Evolutionary conservation across 2,888 invertebrate species (phyloP).

Genomic region (Drosophila barbarae): DNA sequence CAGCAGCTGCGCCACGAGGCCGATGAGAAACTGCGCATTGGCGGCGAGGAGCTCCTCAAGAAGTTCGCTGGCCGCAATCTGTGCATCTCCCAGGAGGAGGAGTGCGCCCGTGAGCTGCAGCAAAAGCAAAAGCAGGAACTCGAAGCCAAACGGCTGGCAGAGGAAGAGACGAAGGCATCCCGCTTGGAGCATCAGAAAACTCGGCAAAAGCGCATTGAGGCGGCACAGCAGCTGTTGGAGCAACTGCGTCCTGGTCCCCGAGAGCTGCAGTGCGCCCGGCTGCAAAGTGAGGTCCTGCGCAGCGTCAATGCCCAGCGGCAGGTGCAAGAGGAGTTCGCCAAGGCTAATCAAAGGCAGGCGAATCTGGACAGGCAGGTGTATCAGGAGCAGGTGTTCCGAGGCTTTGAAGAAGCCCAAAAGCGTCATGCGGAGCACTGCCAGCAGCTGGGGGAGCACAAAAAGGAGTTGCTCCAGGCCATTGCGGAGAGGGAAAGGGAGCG

Average conservation of each 20-base stretch:
- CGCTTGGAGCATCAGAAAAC: constrained; percentile 75
- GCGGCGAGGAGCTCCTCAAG: constrained; percentile 54
- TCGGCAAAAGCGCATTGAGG: constrained; percentile 69
- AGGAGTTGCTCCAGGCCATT: constrained; percentile 69
- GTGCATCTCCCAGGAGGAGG: constrained; percentile 47
- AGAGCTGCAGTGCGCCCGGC: constrained; percentile 76
- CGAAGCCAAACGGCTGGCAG: constrained; percentile 26
- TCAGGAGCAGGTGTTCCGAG: constrained; percentile 76
- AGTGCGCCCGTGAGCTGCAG: constrained; percentile 47
- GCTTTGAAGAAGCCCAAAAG: constrained; percentile 76
- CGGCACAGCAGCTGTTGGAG: constrained; percentile 74
- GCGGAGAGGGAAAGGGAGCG: constrained; percentile 68
- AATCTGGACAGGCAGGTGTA: constrained; percentile 73
- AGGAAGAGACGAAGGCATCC: constrained; percentile 66
- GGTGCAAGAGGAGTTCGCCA: constrained; percentile 69
- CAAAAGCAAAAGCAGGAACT: constrained; percentile 24
- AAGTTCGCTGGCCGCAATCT: constrained; percentile 53
- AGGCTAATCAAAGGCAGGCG: constrained; percentile 62
- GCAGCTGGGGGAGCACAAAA: constrained; percentile 69
- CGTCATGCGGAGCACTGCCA: constrained; percentile 69
- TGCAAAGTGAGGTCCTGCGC: constrained; percentile 77
- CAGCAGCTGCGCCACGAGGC: constrained; percentile 43
- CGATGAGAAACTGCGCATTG: constrained; percentile 47
- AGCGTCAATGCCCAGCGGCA: constrained; percentile 74
- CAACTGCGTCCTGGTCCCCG: constrained; percentile 76